phyloP scores from a whole-genome alignment of 2,113 vertebrate genomes.

The Macquaria ambigua region DNA sequence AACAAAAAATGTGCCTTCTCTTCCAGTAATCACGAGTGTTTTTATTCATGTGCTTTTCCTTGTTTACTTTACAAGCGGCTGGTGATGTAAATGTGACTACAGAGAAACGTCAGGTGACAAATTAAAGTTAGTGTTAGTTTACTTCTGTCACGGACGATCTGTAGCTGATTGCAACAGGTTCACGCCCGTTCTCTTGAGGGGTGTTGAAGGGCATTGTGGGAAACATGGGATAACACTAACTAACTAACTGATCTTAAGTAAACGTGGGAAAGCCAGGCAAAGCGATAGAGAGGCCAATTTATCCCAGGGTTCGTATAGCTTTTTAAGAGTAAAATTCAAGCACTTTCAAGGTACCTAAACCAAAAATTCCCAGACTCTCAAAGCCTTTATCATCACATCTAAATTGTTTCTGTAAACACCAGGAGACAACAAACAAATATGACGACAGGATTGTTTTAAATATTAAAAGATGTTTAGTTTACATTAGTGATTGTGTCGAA shows the following conservation, averaged over 20 bases:
- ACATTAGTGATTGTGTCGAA: too few species aligned
- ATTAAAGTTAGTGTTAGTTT: too few species aligned
- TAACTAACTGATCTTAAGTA: neutral
- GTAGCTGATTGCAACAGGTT: neutral
- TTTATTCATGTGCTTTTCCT: neutral
- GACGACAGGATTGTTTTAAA: too few species aligned
- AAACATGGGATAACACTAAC: neutral
- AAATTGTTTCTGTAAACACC: too few species aligned
- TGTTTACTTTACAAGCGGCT: conserved; percentile 19
- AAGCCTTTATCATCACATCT: too few species aligned
- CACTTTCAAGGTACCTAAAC: too few species aligned
- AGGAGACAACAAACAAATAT: too few species aligned
- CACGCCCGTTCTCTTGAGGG: neutral
- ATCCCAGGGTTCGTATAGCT: too few species aligned
- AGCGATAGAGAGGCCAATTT: neutral
- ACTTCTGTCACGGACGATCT: neutral
- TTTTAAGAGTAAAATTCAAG: too few species aligned
- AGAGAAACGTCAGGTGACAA: neutral
- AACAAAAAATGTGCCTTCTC: neutral
- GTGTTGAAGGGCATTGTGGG: neutral
- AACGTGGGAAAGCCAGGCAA: neutral
- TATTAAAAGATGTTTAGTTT: too few species aligned
- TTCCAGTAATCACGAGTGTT: neutral
- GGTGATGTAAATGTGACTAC: neutral
- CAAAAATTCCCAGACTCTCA: too few species aligned